Evolutionary conservation across 2,888 invertebrate genomes (phyloP), one percentile per base, ranked within the genome.

Genomic region (Baccha elongata): DNA sequence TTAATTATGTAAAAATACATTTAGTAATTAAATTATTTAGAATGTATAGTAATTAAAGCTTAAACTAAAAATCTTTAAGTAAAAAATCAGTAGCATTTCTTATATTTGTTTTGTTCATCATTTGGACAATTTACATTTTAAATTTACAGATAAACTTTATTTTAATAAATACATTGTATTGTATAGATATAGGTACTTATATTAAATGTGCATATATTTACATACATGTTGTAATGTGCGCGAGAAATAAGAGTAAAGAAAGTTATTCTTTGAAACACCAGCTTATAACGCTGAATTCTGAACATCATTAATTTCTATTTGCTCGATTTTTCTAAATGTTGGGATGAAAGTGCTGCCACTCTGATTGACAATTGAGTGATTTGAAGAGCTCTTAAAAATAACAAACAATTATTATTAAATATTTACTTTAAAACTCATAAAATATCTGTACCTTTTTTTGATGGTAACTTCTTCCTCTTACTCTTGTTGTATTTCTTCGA

Each of bases 401-500:
- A 46, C 8, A 53, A 62, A 62, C 11, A 1, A 35, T 2, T 23
- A n/a, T 19, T 8, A 21, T 50, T 23, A 35, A 55, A 4, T 21
- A 21, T 10, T 29, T 11, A n/a, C 3, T 0, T 6, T 13, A 0
- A 21, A 37, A 46, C 7, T 8, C 2, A 37, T 6, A 2, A 23
- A 17, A 2, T n/a, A 29, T 26, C 3, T 32, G 7, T 85, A 90
- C 91, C 88, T 91, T 90, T 84, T 91, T 91, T 74, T 91, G 91
- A 44, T 89, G 88, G 85, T 90, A 91, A 72, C 90, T 90, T 42
- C 90, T 88, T 53, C 86, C 90, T 13, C 91, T 88, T 7, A 92
- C 92, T 78, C 92, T 90, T 3, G 93, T 93, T 7, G 93, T 93
- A 84, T 93, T 93, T 48, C 93, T 89, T 13, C 93, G 88, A 15